phyloP scores from a whole-genome alignment of 2,797 vertebrate genomes.

The Dromococcyx pavoninus region DNA sequence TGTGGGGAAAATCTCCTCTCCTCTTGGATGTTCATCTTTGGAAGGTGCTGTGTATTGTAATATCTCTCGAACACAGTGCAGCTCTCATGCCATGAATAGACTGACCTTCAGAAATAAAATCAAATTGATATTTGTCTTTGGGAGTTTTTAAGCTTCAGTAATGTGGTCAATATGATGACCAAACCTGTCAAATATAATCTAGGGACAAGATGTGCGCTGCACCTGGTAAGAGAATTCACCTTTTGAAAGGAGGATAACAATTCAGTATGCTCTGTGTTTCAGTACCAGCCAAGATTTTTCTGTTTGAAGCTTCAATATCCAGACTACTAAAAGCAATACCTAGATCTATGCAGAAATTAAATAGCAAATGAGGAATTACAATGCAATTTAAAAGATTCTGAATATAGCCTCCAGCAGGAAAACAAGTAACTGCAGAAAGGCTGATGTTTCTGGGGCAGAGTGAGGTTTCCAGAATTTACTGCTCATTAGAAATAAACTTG shows the following conservation, averaged over 20 bases:
- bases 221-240: neutral
- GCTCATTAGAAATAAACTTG: neutral
- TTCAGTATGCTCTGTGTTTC: neutral
- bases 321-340: neutral
- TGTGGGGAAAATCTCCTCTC: neutral
- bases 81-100: neutral
- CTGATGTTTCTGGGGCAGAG: neutral
- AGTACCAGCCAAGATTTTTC: neutral
- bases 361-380: neutral
- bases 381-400: neutral
- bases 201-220: neutral
- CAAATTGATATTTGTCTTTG: neutral
- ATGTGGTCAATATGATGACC: neutral
- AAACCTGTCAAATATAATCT: neutral
- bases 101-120: neutral
- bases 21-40: neutral
- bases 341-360: neutral
- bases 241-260: neutral
- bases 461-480: neutral
- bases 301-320: neutral
- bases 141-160: neutral
- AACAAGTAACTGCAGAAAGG: neutral
- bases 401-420: neutral
- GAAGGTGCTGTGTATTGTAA: neutral
- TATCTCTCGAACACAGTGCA: accelerated